Evolutionary conservation across 2,888 invertebrate species (phyloP), one percentile per base, ranked within the genome.

Genomic region (Lepidochrysops patricia): DNA sequence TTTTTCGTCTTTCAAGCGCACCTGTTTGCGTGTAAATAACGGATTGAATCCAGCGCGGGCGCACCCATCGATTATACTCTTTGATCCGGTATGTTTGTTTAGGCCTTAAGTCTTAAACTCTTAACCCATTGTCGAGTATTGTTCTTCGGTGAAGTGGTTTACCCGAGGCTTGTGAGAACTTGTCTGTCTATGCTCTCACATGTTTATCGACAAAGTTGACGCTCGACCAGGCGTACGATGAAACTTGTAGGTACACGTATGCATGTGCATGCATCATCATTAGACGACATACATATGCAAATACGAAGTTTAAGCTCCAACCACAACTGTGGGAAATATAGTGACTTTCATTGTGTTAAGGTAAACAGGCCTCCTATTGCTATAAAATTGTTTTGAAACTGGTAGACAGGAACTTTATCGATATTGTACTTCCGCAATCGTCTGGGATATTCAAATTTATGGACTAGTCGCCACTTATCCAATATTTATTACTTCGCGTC

Each of bases 401-500:
- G n/a, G n/a, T n/a, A n/a, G n/a, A n/a, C n/a, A n/a, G n/a, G n/a
- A n/a, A n/a, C n/a, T n/a, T n/a, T n/a, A n/a, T n/a, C n/a, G n/a
- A n/a, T n/a, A n/a, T 68, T 71, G 71, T 70, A 67, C 77, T 80
- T 81, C 80, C 78, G 79, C 74, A 72, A 78, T 76, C 73, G 69
- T 72, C 70, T 69, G 67, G 67, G 70, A 70, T 67, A 66, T 72
- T 72, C 57, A 67, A 74, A 70, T 72, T 67, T 63, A 70, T 9
- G 70, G 66, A 68, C 69, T 61, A 67, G 65, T 67, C 63, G 70
- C 71, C 74, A 76, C 76, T 77, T 81, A 80, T 82, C 80, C 67
- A 68, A 82, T 83, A 84, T 84, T 85, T 84, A 86, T 85, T 81
- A 79, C 81, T 73, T 73, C 76, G 75, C 79, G 83, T 84, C 82